These are phyloP conservation scores for Psittacula derbiana DNA, from an alignment of 2,797 vertebrate genomes.

Conservation along the genomic window DNA sequence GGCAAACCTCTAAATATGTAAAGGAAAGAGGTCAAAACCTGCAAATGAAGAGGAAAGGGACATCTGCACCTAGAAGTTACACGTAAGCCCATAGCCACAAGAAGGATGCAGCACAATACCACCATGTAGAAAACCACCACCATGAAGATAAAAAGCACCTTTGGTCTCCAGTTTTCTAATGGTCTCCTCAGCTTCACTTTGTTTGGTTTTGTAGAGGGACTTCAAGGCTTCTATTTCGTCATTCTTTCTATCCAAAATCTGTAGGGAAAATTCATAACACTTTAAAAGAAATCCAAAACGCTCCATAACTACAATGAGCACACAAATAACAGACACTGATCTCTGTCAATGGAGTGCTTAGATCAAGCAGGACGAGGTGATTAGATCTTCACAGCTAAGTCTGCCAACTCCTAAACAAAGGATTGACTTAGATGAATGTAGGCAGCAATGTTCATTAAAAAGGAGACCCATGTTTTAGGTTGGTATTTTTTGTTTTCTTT, in stretches of 20 bases:
- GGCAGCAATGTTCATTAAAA: neutral
- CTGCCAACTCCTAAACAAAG: neutral
- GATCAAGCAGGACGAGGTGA: neutral
- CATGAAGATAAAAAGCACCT: slow-evolving; percentile 76
- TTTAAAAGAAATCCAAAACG: neutral
- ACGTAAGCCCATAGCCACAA: fast-evolving
- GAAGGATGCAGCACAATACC: neutral
- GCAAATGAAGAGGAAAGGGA: neutral
- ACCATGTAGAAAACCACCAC: neutral
- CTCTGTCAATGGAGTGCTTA: neutral
- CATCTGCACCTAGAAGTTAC: neutral
- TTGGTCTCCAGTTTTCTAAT: slow-evolving; percentile 89
- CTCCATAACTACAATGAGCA: neutral
- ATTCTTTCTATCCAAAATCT: slow-evolving; percentile 96
- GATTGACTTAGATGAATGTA: neutral
- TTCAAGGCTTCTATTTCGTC: slow-evolving; percentile 90
- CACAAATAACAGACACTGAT: neutral
- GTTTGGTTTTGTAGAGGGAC: slow-evolving; percentile 81
- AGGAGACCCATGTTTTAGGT: neutral
- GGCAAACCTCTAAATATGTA: neutral
- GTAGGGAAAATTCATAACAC: slow-evolving; percentile 20
- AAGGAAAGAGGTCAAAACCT: neutral
- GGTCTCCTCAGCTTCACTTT: slow-evolving; percentile 85
- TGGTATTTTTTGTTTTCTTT: neutral
- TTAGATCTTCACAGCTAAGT: neutral